Evolutionary conservation across 2,888 invertebrate genomes (phyloP), one percentile per base, ranked within the genome.

Genomic region (Xiphydria camelus): DNA sequence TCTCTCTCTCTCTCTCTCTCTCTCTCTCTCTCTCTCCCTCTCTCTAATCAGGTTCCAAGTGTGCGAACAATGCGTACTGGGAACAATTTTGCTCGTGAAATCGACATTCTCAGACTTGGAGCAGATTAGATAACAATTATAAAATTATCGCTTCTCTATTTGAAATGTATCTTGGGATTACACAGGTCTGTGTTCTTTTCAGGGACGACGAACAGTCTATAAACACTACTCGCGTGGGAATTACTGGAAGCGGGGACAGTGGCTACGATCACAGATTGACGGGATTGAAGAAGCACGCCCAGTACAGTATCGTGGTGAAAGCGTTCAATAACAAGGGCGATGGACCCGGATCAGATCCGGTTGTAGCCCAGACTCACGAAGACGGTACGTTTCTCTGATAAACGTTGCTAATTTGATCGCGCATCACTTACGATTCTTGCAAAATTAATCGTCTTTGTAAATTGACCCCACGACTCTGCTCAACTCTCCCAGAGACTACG

Each of bases 241-340:
- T 77, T 54, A 68, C 79, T 1, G 78, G 76, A 9, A 73, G 72
- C 37, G 76, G 78, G 2, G 79, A 80, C 41, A 78, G 78, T 62
- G 22, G 72, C 46, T 46, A 72, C 58, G 69, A 71, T 47, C 79
- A 85, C 35, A 82, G 82, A 18, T 72, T 89, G 21, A 82, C 82
- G 3, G 88, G 87, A 22, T 79, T 92, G 22, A 83, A 86, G 65
- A 90, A 90, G 74, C 91, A 85, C 71, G 87, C 90, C 1, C 83
- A 85, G 4, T 92, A 92, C 66, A 87, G 86, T 57, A 86, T 91
- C 19, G 87, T 91, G 32, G 89, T 91, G 2, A 91, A 91, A 76
- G 91, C 91, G 17, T 92, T 91, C 69, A 92, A 92, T 59, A 90
- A 88, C 64, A 82, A 90, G 63, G 92, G 92, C 17, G 88, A 90